A percentile compares a stretch with the other conserved stretches of the same genome.
Evolutionary conservation across 1,140 invertebrate genomes (phyloP).

Genomic region (Zaprionus capensis): DNA sequence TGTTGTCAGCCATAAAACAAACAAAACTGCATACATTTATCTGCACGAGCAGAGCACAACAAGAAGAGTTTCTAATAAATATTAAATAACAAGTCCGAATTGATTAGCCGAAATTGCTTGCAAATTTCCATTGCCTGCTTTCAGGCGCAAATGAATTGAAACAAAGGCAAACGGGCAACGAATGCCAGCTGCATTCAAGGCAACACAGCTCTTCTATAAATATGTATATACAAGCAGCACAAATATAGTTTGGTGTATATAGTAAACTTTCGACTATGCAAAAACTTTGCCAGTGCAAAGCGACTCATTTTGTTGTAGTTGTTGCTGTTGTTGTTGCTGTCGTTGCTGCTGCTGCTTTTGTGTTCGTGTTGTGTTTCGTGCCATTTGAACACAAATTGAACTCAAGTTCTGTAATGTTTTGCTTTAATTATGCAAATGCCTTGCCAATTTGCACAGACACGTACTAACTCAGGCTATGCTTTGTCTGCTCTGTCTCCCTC

Average conservation of each 20-base stretch:
- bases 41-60: conserved; percentile 5
- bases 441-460: conserved; percentile 51
- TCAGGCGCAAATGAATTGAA: conserved; percentile 24
- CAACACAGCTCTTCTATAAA: not conserved
- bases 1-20: conserved; percentile 15
- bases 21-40: conserved; percentile 16
- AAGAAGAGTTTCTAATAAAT: conserved; percentile 28
- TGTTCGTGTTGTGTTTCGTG: conserved; percentile 40
- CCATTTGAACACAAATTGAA: conserved; percentile 42
- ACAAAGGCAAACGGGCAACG: not conserved
- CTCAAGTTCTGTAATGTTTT: conserved; percentile 60
- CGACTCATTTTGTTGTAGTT: conserved; percentile 26
- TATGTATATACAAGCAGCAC: not conserved
- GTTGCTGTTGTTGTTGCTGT: conserved; percentile 38
- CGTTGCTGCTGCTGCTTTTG: conserved; percentile 28
- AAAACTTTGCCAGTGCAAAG: conserved; percentile 35
- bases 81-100: conserved; percentile 42
- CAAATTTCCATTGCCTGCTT: conserved; percentile 32
- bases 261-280: conserved; percentile 13
- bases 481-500: not conserved
- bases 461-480: conserved; percentile 5
- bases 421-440: conserved; percentile 79
- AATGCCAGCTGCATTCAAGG: conserved; percentile 10
- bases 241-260: not conserved
- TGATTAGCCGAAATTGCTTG: conserved; percentile 39